Percentiles rank a stretch among this genome's conserved stretches.
These are phyloP conservation scores for Heptranchias perlo DNA, from an alignment of 2,113 vertebrate species.

Conservation along the genomic window DNA sequence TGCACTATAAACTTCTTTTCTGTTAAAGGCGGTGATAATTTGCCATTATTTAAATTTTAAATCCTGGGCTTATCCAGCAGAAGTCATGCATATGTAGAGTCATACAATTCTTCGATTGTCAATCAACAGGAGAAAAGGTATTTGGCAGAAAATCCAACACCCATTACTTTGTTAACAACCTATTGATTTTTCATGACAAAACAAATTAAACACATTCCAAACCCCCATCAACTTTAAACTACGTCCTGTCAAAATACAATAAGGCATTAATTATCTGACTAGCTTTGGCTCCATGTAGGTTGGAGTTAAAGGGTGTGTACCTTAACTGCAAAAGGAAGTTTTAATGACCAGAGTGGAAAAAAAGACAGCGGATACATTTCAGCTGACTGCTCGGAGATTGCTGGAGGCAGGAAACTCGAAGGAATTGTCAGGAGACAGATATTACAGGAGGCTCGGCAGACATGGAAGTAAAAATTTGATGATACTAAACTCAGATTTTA, in stretches of 20 bases:
- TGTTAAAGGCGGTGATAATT: neutral
- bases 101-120: neutral
- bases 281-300: neutral
- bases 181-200: neutral
- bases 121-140: neutral
- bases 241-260: neutral
- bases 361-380: neutral
- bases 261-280: neutral
- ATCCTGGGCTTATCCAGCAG: neutral
- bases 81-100: neutral
- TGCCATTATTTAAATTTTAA: neutral
- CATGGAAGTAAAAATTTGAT: neutral
- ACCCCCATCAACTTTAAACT: constrained; percentile 3
- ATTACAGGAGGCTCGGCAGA: neutral
- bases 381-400: neutral
- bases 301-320: neutral
- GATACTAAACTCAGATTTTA: neutral
- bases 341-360: neutral
- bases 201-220: neutral
- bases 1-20: neutral
- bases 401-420: neutral
- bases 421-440: neutral
- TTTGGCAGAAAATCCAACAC: neutral
- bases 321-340: neutral
- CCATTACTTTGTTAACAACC: neutral